Base-by-base conservation (phyloP, 2,888 invertebrate genomes). In the Dichetophora obliterata region DNA sequence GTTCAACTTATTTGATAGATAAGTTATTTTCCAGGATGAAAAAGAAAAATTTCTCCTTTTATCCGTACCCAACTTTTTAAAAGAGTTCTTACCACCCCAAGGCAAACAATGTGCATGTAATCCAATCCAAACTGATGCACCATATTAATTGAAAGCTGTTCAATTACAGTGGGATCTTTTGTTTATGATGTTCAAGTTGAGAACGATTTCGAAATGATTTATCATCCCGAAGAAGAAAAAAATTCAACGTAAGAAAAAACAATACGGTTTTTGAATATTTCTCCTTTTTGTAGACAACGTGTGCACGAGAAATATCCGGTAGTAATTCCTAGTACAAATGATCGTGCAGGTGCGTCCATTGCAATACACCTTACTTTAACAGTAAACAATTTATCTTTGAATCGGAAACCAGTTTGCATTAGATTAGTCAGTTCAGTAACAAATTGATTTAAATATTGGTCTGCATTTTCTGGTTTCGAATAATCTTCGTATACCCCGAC, bases 281-380 rank as follows among this genome's bases (percentile, higher is more conserved):
- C n/a, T n/a, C n/a, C n/a, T n/a, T n/a, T n/a, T n/a, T n/a, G n/a
- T n/a, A n/a, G n/a, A n/a, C n/a, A n/a, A n/a, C n/a, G n/a, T n/a
- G n/a, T n/a, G n/a, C n/a, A n/a, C n/a, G n/a, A n/a, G n/a, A n/a
- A n/a, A n/a, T n/a, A n/a, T n/a, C n/a, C n/a, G n/a, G n/a, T n/a
- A 76, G 24, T 59, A 76, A n/a, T 72, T 72, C 14, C 66, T 72
- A 31, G 71, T 71, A 5, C 76, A 70, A 54, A 71, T 76, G n/a
- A n/a, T 76, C 22, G 71, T 65, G 3, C 71, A 11, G 16, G 63
- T 22, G 27, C 63, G 71, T 1, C 71, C 61, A 16, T 37, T 65
- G 71, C 48, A 24, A 76, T 14, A 57, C 57, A 57, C n/a, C 57
- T 8, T 57, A 57, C n/a, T 57, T 57, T 57, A 9, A 48, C 48